Evolutionary conservation across 2,888 invertebrate species (phyloP).

Genomic region (Vanessa cardui): DNA sequence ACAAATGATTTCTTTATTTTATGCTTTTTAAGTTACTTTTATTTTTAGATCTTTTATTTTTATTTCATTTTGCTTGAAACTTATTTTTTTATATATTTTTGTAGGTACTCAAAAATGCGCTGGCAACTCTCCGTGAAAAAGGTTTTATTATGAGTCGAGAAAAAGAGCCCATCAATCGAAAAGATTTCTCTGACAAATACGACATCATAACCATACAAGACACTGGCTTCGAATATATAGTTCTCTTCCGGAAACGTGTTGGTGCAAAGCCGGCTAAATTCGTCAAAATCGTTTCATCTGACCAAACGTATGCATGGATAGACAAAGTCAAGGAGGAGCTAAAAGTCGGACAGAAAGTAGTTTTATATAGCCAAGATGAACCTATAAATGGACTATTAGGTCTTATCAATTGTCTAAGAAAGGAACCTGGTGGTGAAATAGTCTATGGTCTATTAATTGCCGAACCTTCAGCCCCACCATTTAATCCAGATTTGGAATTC

Average conservation of each 20-base stretch:
- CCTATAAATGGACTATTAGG: constrained; percentile 91
- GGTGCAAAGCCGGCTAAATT: constrained; percentile 75
- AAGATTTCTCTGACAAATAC: constrained; percentile 66
- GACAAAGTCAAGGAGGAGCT: constrained; percentile 73
- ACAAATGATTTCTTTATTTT: background rate
- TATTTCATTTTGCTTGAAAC: no score
- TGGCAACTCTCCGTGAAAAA: constrained; percentile 79
- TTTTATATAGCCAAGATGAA: constrained; percentile 87
- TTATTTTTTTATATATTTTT: no score
- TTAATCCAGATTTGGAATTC: constrained; percentile 84
- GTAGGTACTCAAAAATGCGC: constrained; percentile 72
- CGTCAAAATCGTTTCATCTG: constrained; percentile 67
- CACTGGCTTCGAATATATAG: constrained; percentile 77
- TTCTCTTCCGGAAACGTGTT: constrained; percentile 79
- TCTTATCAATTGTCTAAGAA: constrained; percentile 91
- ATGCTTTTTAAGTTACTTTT: background rate
- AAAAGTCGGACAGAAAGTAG: constrained; percentile 76
- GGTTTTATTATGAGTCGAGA: constrained; percentile 85
- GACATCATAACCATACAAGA: constrained; percentile 77
- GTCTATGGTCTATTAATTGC: constrained; percentile 85
- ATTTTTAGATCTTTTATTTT: no score
- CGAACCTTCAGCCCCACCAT: constrained; percentile 85
- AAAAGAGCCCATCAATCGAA: constrained; percentile 71
- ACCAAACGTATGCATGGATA: constrained; percentile 79
- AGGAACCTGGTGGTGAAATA: constrained; percentile 88